Evolutionary conservation across 2,797 vertebrate species (phyloP).

Genomic region (Lates japonicus): DNA sequence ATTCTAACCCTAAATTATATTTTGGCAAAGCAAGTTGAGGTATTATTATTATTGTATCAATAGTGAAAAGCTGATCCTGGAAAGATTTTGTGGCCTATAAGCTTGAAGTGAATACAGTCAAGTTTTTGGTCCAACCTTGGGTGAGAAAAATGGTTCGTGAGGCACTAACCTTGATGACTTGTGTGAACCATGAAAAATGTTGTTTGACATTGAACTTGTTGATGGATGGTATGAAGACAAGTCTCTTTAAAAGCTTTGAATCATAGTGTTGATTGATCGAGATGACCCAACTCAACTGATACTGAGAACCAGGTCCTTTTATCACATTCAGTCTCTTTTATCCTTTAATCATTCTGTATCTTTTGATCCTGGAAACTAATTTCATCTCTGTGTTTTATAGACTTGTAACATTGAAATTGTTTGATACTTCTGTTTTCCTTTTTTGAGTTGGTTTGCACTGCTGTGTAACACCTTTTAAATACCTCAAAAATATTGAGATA

Average conservation of each 20-base stretch:
- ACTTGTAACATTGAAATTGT: constrained; percentile 24
- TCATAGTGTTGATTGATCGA: constrained; percentile 31
- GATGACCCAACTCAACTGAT: constrained; percentile 13
- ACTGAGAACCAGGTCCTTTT: constrained; percentile 30
- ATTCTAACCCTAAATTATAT: background rate
- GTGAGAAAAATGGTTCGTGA: background rate
- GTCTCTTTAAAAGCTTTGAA: background rate
- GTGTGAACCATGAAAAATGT: background rate
- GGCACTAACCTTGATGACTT: constrained; percentile 1
- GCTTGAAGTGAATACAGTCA: background rate
- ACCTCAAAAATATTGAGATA: background rate
- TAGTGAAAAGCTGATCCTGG: background rate
- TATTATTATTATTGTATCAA: background rate
- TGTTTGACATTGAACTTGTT: constrained; percentile 9
- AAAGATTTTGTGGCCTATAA: background rate
- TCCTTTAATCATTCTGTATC: constrained; percentile 44
- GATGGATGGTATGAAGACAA: background rate
- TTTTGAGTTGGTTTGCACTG: constrained; percentile 8
- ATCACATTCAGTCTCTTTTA: constrained; percentile 58
- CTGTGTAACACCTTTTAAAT: background rate
- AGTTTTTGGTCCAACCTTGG: background rate
- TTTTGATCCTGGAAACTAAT: constrained; percentile 54
- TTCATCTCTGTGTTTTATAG: constrained; percentile 26
- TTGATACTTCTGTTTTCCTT: constrained; percentile 3
- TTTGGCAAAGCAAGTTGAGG: constrained; percentile 2